phyloP scores from a whole-genome alignment of 2,797 vertebrate species.

The Thalassophryne amazonica region DNA sequence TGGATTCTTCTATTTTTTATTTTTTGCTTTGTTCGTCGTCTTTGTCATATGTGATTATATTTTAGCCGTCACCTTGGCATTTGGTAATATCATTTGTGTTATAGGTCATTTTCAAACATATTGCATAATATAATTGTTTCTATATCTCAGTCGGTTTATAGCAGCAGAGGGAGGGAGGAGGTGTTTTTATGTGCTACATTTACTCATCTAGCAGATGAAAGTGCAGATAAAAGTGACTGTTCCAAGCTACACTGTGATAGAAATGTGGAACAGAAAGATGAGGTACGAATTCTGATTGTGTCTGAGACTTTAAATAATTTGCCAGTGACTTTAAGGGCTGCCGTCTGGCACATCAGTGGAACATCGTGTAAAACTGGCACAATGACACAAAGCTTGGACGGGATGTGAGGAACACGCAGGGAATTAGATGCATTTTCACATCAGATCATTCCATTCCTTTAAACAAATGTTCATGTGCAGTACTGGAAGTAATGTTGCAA shows the following conservation, averaged over 20 bases:
- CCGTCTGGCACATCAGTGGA: constrained; percentile 12
- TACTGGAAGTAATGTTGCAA: constrained; percentile 9
- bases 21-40: too few relatives aligned
- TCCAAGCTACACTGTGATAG: background rate
- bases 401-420: too few relatives aligned
- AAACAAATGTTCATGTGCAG: background rate
- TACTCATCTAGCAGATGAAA: background rate
- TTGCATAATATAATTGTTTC: background rate
- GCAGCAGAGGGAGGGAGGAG: too few relatives aligned
- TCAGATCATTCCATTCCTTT: constrained; percentile 1
- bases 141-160: background rate
- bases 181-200: background rate
- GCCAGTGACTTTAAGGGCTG: constrained; percentile 14
- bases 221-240: background rate
- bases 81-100: background rate
- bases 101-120: background rate
- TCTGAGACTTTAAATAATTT: constrained; percentile 21
- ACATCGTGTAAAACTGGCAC: constrained; percentile 32
- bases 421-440: too few relatives aligned
- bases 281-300: background rate
- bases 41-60: too few relatives aligned
- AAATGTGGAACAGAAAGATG: constrained; percentile 8
- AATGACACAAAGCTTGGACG: constrained; percentile 1
- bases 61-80: background rate
- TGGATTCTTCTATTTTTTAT: background rate